Evolutionary conservation across 92 coral and sea anemone genomes (phyloP).

Genomic region (Montipora capitata): DNA sequence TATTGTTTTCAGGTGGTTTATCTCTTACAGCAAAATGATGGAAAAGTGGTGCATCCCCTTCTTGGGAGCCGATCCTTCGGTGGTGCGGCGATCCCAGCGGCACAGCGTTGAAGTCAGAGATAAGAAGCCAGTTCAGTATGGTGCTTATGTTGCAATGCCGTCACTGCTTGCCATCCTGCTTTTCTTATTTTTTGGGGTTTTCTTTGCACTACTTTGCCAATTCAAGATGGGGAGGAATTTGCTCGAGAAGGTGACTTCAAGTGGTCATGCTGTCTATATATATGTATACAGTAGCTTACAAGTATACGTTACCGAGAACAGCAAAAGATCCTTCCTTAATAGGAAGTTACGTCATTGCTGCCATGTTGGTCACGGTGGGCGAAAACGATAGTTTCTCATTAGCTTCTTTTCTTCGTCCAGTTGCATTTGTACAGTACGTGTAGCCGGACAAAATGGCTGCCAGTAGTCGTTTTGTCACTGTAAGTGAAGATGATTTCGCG

Average conservation of each 20-base stretch:
- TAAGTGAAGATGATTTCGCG: too few relatives aligned
- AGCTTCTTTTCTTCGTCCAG: too few relatives aligned
- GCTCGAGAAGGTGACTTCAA: conserved; percentile 82
- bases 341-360: too few relatives aligned
- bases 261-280: neutral
- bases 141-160: conserved; percentile 83
- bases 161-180: conserved; percentile 78
- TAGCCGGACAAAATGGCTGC: too few relatives aligned
- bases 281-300: too few relatives aligned
- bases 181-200: conserved; percentile 87
- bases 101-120: conserved; percentile 75
- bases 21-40: conserved; percentile 82
- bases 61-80: conserved; percentile 94
- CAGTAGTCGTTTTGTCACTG: too few relatives aligned
- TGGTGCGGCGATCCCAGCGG: conserved; percentile 94
- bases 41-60: conserved; percentile 97
- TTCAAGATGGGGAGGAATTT: conserved; percentile 85
- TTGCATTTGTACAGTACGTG: too few relatives aligned
- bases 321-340: too few relatives aligned
- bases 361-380: too few relatives aligned
- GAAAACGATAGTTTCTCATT: too few relatives aligned
- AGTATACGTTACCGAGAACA: too few relatives aligned
- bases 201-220: conserved; percentile 89
- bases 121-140: conserved; percentile 89
- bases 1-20: conserved; percentile 59